Evolutionary conservation across 1,140 invertebrate species (phyloP).

Genomic region (Mesaphorura yosii): DNA sequence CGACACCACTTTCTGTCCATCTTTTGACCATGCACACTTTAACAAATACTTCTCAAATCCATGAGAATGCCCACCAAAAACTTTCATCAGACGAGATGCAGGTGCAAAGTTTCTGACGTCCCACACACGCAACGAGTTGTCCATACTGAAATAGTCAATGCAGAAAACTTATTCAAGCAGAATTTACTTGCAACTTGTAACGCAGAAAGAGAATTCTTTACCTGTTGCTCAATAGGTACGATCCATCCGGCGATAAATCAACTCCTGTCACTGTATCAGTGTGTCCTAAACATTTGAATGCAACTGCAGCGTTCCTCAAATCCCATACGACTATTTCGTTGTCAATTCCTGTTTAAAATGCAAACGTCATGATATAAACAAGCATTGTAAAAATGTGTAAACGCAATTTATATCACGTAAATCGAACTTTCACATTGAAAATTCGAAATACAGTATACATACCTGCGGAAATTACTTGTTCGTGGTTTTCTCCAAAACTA

Average conservation of each 20-base stretch:
- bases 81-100: slow-evolving; percentile 83
- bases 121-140: slow-evolving; percentile 70
- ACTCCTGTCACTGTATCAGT: slow-evolving; percentile 91
- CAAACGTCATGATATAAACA: too few species aligned
- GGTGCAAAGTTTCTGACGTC: slow-evolving; percentile 67
- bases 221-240: slow-evolving; percentile 38
- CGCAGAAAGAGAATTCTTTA: neutral
- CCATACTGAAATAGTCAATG: slow-evolving; percentile 75
- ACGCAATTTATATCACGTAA: too few species aligned
- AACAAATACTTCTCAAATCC: slow-evolving; percentile 46
- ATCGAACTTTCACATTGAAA: too few species aligned
- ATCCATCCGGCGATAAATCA: slow-evolving; percentile 84
- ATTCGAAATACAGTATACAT: too few species aligned
- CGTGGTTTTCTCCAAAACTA: slow-evolving; percentile 89
- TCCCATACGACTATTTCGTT: slow-evolving; percentile 99
- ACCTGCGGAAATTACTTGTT: slow-evolving; percentile 74
- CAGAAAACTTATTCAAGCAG: neutral
- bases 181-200: neutral
- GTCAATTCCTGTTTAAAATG: too few species aligned
- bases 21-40: slow-evolving; percentile 73
- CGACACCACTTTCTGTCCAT: slow-evolving; percentile 71
- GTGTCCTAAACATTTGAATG: slow-evolving; percentile 77
- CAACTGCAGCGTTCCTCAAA: slow-evolving; percentile 73
- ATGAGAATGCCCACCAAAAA: slow-evolving; percentile 23
- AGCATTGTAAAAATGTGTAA: too few species aligned